phyloP scores from a whole-genome alignment of 2,113 vertebrate species.

The Damaliscus lunatus region DNA sequence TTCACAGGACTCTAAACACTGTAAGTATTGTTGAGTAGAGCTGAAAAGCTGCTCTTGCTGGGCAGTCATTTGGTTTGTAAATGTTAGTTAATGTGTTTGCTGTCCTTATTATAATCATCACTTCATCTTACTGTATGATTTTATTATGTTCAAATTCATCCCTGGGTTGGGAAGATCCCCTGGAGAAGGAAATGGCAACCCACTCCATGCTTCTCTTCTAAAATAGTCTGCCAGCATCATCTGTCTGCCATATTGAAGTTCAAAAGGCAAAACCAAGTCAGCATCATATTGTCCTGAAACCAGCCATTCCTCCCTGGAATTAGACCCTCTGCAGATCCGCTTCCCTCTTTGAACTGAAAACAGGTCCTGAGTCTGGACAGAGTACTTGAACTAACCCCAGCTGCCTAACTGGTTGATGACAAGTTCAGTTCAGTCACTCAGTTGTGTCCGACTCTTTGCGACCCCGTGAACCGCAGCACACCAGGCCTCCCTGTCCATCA shows the following conservation, averaged over 20 bases:
- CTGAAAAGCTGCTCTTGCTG: not conserved
- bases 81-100: not conserved
- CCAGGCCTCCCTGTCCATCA: not conserved
- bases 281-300: not conserved
- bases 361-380: not conserved
- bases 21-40: not conserved
- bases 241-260: not conserved
- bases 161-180: not conserved
- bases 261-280: not conserved
- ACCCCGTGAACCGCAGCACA: accelerated
- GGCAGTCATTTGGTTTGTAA: not conserved
- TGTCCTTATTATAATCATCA: not conserved
- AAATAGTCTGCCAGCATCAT: not conserved
- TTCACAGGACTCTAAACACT: slow-evolving; percentile 37
- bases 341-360: not conserved
- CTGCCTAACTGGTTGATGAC: not conserved
- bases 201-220: not conserved
- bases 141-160: not conserved
- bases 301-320: not conserved
- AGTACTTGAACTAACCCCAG: not conserved
- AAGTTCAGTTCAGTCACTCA: not conserved
- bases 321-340: not conserved
- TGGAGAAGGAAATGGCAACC: too few species aligned
- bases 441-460: not conserved
- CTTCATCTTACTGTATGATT: not conserved